Base-by-base conservation (phyloP, 2,113 vertebrate genomes). In the Amphilophus citrinellus region DNA sequence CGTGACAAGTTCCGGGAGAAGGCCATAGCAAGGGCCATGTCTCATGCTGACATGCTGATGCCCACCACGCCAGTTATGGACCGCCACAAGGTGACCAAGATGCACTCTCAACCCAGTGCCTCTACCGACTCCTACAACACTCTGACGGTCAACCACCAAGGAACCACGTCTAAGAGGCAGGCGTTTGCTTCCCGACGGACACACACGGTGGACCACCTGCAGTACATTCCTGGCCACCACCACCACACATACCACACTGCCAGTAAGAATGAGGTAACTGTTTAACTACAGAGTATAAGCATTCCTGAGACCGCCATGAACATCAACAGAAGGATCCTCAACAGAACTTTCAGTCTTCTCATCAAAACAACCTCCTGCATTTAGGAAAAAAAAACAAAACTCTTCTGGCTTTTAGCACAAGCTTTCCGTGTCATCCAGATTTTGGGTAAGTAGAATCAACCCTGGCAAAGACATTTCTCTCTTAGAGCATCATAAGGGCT, bases 211-310 rank as follows among this genome's bases (percentile, higher is more conserved):
- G 98, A 99, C 85, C 98, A 99, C 93, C 97, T 99, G 88, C 97
- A 99, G 91, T 98, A 98, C 84, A 97, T 98, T 80, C 97, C 98
- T 0, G 98, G 97, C 68, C 97, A 98, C 93, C 98, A 98, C 93
- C 98, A 98, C 83, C 96, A 96, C 89, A 87, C 91, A 89, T 98
- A 98, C 91, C 97, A 97, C 95, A 98, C 98, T 81, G 97, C 97
- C 86, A 99, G 98, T 95, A 99, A 99, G 96, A 99, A 97, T 0
- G 98, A 99, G 96, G 98, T 99, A 95, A 99, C 98, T 91, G 98
- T 99, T 92, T 99, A 96, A 96, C 61, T 22, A 5, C 60, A 1
- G 61, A n/a, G 37, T 0, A 20, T 53, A 80, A 80, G 77, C 79
- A 47, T 84, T 61, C 79, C 77, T 32, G 62, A 83, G 44, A 79